Evolutionary conservation across 2,888 invertebrate species (phyloP).

Genomic region (Antitype chi): DNA sequence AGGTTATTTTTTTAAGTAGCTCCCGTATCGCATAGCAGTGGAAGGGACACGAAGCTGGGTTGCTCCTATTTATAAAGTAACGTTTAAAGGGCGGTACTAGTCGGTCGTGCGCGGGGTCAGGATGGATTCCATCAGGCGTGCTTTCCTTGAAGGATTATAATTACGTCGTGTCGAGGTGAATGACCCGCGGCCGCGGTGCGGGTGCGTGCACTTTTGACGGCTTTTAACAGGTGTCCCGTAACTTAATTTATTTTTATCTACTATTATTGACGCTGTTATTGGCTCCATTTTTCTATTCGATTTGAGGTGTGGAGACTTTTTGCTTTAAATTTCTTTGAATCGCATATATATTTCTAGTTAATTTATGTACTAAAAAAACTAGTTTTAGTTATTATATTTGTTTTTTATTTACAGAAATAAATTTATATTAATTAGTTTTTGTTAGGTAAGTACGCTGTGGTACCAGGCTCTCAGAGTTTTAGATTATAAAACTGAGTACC

Average conservation of each 20-base stretch:
- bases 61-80: conserved; percentile 87
- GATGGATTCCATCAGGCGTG: conserved; percentile 88
- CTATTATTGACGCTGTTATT: conserved; percentile 44
- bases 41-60: conserved; percentile 64
- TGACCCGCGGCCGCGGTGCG: conserved; percentile 77
- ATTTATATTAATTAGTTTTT: no score
- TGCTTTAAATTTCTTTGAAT: conserved; percentile 20
- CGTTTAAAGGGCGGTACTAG: conserved; percentile 84
- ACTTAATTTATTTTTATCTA: conserved; percentile 64
- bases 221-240: conserved; percentile 77
- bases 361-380: conserved; percentile 11
- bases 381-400: no score
- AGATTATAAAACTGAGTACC: conserved; percentile 22
- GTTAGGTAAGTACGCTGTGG: no score
- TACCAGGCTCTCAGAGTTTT: no score
- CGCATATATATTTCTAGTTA: conserved; percentile 23
- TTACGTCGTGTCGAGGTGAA: conserved; percentile 86
- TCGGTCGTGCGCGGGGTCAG: conserved; percentile 87
- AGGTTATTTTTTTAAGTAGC: conserved; percentile 61
- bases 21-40: conserved; percentile 61
- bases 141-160: conserved; percentile 90
- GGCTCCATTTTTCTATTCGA: conserved; percentile 30
- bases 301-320: conserved; percentile 33
- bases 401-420: no score
- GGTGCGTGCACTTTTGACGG: conserved; percentile 81